A percentile compares a stretch with the other conserved stretches of the same genome.
Conservation (phyloP, 1,140 invertebrate genomes). For the Drosophila biarmipes region DNA sequence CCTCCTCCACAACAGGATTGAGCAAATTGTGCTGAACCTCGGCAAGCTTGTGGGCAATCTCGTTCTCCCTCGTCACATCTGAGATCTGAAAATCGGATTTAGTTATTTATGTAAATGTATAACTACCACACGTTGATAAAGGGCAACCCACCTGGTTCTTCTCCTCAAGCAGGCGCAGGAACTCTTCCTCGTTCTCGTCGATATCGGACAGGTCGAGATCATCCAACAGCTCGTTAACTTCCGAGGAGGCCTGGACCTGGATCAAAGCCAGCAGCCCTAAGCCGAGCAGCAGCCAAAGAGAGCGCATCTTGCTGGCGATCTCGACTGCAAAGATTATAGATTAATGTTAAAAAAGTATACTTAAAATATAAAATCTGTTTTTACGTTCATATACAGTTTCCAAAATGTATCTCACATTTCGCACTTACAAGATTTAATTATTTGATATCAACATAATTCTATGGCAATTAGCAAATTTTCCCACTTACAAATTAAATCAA, state of each 20-base stretch:
- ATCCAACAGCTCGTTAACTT: slow-evolving; percentile 36
- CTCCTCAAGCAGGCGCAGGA: slow-evolving; percentile 72
- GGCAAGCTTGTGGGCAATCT: slow-evolving; percentile 66
- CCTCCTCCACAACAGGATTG: slow-evolving; percentile 84
- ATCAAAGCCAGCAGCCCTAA: slow-evolving; percentile 69
- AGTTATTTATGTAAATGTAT: not conserved
- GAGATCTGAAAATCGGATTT: slow-evolving; percentile 51
- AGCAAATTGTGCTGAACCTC: slow-evolving; percentile 62
- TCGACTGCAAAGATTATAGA: slow-evolving; percentile 14
- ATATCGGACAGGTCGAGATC: slow-evolving; percentile 64
- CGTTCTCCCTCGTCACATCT: slow-evolving; percentile 79
- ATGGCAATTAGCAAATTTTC: not conserved
- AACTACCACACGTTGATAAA: no score
- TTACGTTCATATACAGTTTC: no score
- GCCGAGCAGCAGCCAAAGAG: slow-evolving; percentile 63
- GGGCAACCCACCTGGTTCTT: slow-evolving; percentile 61
- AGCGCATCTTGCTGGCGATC: slow-evolving; percentile 51
- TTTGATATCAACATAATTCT: no score
- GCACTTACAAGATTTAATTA: no score
- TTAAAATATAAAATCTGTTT: not conserved
- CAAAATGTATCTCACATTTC: no score
- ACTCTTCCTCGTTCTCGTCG: slow-evolving; percentile 78
- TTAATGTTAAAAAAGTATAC: not conserved
- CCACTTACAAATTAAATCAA: not conserved
- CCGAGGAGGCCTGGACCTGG: slow-evolving; percentile 47